phyloP scores from a whole-genome alignment of 2,797 vertebrate genomes.

The Anolis apletophallus region DNA sequence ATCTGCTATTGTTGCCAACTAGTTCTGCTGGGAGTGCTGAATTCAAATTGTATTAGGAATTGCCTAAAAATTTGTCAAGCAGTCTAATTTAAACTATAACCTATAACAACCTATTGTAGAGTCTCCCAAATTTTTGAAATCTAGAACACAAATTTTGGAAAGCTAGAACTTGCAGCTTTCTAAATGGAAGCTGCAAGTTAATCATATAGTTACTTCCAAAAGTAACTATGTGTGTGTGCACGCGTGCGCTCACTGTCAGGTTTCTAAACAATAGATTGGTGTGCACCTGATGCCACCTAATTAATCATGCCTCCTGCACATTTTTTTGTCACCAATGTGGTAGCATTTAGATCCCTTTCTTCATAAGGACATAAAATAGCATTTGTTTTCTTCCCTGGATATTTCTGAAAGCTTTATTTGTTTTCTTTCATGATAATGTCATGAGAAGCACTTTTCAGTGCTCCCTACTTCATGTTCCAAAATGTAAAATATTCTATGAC shows the following conservation, averaged over 20 bases:
- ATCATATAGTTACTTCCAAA: background rate
- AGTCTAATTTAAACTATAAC: background rate
- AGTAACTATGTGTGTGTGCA: background rate
- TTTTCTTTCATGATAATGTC: no score
- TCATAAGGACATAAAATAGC: no score
- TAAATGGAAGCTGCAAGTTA: background rate
- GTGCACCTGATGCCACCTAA: background rate
- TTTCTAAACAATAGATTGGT: background rate
- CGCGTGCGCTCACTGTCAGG: no score
- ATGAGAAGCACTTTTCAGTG: no score
- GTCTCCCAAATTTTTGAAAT: background rate
- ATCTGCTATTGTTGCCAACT: background rate
- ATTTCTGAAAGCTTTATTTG: no score
- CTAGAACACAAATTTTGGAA: background rate
- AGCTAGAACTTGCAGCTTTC: no score
- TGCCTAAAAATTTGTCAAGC: background rate
- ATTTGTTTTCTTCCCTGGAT: no score
- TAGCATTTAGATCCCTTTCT: no score
- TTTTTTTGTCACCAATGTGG: no score
- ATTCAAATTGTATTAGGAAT: background rate
- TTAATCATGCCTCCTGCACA: background rate
- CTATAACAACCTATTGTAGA: background rate
- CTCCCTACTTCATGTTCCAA: no score
- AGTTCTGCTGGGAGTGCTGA: background rate
- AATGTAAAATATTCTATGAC: no score